phyloP scores from a whole-genome alignment of 23 tunicate genomes.

The Corella eumyota region DNA sequence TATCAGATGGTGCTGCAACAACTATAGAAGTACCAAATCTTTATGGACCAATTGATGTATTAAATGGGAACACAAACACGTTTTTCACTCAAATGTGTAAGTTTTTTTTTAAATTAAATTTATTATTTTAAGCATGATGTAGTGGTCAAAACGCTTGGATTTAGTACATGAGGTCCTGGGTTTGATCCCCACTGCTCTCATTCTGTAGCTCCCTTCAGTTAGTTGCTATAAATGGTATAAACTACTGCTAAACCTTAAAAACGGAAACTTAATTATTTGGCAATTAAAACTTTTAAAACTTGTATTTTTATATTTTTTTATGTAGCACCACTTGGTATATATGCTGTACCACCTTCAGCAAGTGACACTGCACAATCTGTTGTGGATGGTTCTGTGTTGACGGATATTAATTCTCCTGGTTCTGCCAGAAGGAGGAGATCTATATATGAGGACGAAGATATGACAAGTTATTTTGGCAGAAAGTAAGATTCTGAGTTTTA shows the following conservation, averaged over 20 bases:
- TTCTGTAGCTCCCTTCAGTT: too few relatives aligned
- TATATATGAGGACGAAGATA: slow-evolving; percentile 13
- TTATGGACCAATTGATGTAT: slow-evolving; percentile 56
- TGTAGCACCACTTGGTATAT: slow-evolving; percentile 54
- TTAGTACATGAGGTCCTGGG: too few relatives aligned
- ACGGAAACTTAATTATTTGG: too few relatives aligned
- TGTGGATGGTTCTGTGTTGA: slow-evolving; percentile 37
- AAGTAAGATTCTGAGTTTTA: slow-evolving; percentile 11
- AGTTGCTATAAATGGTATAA: too few relatives aligned
- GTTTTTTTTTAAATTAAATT: slow-evolving; percentile 4
- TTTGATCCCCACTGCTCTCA: too few relatives aligned
- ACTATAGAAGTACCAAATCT: slow-evolving; percentile 38
- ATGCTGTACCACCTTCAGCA: slow-evolving; percentile 28
- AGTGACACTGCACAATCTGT: slow-evolving; percentile 8
- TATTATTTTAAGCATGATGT: too few relatives aligned
- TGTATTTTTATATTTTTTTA: too few relatives aligned
- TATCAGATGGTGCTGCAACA: slow-evolving; percentile 3
- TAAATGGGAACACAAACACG: slow-evolving; percentile 26
- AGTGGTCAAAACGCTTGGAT: too few relatives aligned
- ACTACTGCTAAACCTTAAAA: too few relatives aligned
- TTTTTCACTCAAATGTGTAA: slow-evolving; percentile 41
- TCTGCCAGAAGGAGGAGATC: slow-evolving; percentile 27
- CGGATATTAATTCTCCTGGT: slow-evolving; percentile 4
- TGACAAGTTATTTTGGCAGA: slow-evolving; percentile 34
- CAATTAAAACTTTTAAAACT: too few relatives aligned